Percentiles rank a stretch among this genome's conserved stretches.
These are phyloP conservation scores for Gallinago jamesoni DNA, from an alignment of 2,113 vertebrate genomes.

Conservation along the genomic window DNA sequence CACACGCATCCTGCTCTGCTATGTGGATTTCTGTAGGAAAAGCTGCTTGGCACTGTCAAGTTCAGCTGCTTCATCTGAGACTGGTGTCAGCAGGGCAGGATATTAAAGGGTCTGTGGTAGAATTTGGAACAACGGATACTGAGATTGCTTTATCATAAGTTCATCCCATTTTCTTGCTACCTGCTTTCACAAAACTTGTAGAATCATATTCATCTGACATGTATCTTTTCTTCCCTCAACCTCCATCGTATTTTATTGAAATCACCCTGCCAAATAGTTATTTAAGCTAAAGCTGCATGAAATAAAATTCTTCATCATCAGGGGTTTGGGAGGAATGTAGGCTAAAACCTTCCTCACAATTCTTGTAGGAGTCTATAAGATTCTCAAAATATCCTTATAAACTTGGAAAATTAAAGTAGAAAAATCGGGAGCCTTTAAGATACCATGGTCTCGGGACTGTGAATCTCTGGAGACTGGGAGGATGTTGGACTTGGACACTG, in stretches of 20 bases:
- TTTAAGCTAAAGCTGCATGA: not conserved
- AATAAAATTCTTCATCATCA: not conserved
- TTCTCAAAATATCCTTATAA: not conserved
- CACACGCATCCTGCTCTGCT: not conserved
- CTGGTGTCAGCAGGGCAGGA: not conserved
- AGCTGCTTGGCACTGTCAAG: not conserved
- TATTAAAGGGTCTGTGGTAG: not conserved
- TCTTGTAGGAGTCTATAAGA: not conserved
- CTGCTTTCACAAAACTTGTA: not conserved
- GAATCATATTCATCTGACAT: not conserved
- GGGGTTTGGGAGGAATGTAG: not conserved
- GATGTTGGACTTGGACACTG: not conserved
- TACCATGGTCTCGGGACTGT: not conserved
- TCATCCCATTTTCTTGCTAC: not conserved
- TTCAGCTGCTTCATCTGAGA: not conserved
- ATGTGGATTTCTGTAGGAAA: not conserved
- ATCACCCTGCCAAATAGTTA: not conserved
- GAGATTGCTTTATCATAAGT: rapidly evolving
- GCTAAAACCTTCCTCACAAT: not conserved
- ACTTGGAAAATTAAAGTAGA: not conserved
- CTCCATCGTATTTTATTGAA: not conserved
- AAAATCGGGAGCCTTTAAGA: not conserved
- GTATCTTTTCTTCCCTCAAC: not conserved
- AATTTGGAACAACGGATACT: not conserved
- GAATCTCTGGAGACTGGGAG: not conserved